Conservation (phyloP, 2,113 vertebrate species). For the Chaenogobius annularis region DNA sequence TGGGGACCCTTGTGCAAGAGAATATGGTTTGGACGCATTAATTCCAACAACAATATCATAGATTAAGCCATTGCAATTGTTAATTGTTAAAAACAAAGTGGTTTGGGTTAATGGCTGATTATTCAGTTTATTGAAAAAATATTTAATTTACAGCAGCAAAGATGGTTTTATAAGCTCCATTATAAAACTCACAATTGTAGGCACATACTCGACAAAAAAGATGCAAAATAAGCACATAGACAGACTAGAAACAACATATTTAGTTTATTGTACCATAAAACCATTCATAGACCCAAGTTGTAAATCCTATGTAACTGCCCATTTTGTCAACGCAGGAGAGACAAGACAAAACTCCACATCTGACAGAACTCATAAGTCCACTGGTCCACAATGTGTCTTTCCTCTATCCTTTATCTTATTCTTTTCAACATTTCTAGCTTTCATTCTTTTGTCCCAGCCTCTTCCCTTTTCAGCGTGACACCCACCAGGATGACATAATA, state of each 20-base stretch:
- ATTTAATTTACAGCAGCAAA: background rate
- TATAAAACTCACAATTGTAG: too few relatives aligned
- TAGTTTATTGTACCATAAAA: slow-evolving; percentile 3
- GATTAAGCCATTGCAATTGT: background rate
- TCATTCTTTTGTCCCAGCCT: slow-evolving; percentile 21
- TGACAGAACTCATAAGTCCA: slow-evolving; percentile 47
- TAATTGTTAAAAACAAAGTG: background rate
- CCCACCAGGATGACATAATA: slow-evolving; percentile 60
- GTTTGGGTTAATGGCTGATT: background rate
- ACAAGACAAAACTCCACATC: slow-evolving; percentile 39
- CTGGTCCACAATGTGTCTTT: slow-evolving; percentile 52
- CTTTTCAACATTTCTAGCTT: slow-evolving; percentile 23
- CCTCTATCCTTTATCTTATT: slow-evolving; percentile 16
- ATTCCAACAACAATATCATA: background rate
- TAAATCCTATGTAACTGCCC: slow-evolving; percentile 53
- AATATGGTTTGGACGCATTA: background rate
- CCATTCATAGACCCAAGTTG: slow-evolving; percentile 6
- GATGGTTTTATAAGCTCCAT: background rate
- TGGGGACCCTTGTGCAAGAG: background rate
- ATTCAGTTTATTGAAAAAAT: background rate
- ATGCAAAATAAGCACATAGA: too few relatives aligned
- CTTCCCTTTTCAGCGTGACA: slow-evolving; percentile 49
- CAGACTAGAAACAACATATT: too few relatives aligned
- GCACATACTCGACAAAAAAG: too few relatives aligned
- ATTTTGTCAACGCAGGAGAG: slow-evolving; percentile 48